These are phyloP conservation scores for Scolopax bukidnonensis DNA, from an alignment of 2,797 vertebrate genomes.

Conservation along the genomic window DNA sequence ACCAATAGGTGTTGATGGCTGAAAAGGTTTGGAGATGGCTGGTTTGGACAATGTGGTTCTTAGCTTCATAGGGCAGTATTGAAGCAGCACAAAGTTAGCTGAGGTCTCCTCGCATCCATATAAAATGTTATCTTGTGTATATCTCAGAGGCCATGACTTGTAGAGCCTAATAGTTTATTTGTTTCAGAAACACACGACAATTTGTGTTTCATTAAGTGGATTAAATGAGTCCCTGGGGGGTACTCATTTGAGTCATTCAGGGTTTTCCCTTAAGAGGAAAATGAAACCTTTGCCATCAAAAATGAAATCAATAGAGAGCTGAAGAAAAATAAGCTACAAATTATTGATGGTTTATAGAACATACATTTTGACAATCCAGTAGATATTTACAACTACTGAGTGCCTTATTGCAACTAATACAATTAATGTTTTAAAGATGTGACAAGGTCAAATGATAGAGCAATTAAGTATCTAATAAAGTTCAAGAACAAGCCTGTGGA, in stretches of 20 bases:
- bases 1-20: neutral
- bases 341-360: neutral
- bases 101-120: neutral
- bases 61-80: neutral
- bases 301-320: neutral
- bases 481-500: neutral
- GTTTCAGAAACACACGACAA: neutral
- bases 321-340: neutral
- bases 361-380: neutral
- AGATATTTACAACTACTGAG: neutral
- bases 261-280: constrained; percentile 26
- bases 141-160: neutral
- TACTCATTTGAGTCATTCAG: neutral
- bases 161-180: neutral
- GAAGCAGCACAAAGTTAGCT: neutral
- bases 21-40: neutral
- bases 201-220: constrained; percentile 16
- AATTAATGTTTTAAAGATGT: neutral
- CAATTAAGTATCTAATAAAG: neutral
- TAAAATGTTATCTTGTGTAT: neutral
- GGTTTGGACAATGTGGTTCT: neutral
- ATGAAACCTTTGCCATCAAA: constrained; percentile 25
- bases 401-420: neutral
- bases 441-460: neutral
- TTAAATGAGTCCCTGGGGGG: neutral